phyloP scores from a whole-genome alignment of 1,140 invertebrate genomes.

The Oreohelix idahoensis region DNA sequence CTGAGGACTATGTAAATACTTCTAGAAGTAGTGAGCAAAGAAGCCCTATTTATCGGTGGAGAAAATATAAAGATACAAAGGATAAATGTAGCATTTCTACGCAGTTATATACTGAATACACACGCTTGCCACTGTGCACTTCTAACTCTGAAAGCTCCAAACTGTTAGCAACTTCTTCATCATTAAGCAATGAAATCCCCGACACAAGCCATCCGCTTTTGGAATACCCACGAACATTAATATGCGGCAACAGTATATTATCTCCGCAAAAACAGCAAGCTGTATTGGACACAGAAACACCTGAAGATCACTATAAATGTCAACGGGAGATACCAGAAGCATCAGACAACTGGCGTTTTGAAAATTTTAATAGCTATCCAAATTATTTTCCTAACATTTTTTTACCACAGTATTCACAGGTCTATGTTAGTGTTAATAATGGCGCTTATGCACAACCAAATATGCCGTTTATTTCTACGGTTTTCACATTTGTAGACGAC shows the following conservation, averaged over 20 bases:
- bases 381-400: neutral
- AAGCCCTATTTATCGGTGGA: neutral
- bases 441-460: neutral
- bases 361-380: neutral
- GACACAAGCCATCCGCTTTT: neutral
- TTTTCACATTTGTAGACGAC: neutral
- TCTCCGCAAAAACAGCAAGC: neutral
- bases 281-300: neutral
- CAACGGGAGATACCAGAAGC: neutral
- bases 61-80: neutral
- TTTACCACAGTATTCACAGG: neutral
- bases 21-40: neutral
- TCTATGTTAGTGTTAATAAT: neutral
- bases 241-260: neutral
- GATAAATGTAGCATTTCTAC: neutral
- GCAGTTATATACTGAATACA: neutral
- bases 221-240: neutral
- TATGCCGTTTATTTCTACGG: neutral
- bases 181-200: neutral
- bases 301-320: neutral
- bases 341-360: neutral
- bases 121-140: neutral
- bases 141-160: neutral
- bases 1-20: neutral
- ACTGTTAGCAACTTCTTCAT: neutral